Percentiles rank a stretch among this genome's conserved stretches.
Conservation (phyloP, 1,140 invertebrate genomes). For the Lepidurus couesii region DNA sequence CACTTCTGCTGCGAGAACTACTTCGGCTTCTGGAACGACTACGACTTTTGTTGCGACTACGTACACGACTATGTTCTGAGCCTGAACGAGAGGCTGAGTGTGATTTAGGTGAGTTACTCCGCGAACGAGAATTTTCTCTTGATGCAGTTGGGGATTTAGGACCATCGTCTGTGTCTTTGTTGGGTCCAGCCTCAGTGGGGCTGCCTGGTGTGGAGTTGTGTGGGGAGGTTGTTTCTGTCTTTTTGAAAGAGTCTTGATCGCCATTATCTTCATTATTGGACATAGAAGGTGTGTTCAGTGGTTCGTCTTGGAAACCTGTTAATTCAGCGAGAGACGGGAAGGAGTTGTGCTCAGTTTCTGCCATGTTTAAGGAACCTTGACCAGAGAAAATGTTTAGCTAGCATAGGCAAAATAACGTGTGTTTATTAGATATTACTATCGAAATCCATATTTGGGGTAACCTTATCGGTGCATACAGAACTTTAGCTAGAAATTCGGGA, state of each 20-base stretch:
- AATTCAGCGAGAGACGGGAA: neutral
- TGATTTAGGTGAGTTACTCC: constrained; percentile 27
- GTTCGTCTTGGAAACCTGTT: constrained; percentile 3
- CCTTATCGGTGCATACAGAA: no score
- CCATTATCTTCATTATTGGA: neutral
- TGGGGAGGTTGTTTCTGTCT: neutral
- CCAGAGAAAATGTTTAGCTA: neutral
- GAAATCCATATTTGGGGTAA: neutral
- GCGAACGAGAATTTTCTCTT: constrained; percentile 28
- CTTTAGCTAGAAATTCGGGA: no score
- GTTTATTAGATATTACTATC: neutral
- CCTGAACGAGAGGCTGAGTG: constrained; percentile 25
- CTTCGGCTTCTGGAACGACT: constrained; percentile 33
- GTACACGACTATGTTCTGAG: constrained; percentile 24
- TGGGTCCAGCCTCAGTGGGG: neutral
- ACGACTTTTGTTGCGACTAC: constrained; percentile 26
- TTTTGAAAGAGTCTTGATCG: neutral
- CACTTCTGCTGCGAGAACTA: constrained; percentile 23
- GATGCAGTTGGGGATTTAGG: neutral
- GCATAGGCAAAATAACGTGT: neutral
- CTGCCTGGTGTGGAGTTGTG: neutral
- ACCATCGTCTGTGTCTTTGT: neutral
- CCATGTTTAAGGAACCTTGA: neutral
- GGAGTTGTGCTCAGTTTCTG: neutral
- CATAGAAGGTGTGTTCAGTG: neutral